Base-by-base conservation (phyloP, 2,888 invertebrate species). In the Aspidiotus rigidus region DNA sequence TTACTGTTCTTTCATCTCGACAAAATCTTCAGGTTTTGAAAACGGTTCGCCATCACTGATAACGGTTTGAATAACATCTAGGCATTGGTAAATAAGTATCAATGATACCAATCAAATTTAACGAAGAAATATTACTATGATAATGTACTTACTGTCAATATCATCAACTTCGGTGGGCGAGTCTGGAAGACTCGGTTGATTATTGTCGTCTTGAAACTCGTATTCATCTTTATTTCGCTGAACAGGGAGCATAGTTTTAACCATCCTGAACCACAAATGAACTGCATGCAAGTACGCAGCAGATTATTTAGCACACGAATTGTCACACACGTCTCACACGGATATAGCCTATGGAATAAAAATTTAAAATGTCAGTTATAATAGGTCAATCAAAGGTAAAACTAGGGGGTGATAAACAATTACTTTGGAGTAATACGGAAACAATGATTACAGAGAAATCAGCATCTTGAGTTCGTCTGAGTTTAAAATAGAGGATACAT, bases 1-100 rank as follows among this genome's bases (percentile, higher is more conserved):
- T 66, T 59, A 66, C 66, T 66, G 66, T 44, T 66, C 66, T 42
- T 66, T 66, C 66, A 66, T 66, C 17, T 66, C 66, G 10, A 66
- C 11, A 13, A 66, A 41, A 10, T 55, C 66, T 7, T 59, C 66
- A 16, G 13, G 57, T 66, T 64, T 66, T 15, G 66, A 49, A 13
- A 28, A 49, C 49, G 39, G 8, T 17, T 59, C 28, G 5, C 9
- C 39, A 39, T 59, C 59, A 28, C 10, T 28, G 7, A 28, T 13
- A 28, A 39, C 10, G 16, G 39, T 13, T 39, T 59, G 28, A 39
- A 39, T 56, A 16, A 66, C 13, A 66, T 66, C 57, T 15, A 16
- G 7, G 17, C 28, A 28, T 28, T 28, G 28, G 28, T 28, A 28
- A 6, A 59, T 39, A 6, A 59, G 6, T 7, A 59, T 59, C 39